These are phyloP conservation scores for Coelogynopora nodosa DNA, from an alignment of 2,888 invertebrate genomes.

Conservation along the genomic window DNA sequence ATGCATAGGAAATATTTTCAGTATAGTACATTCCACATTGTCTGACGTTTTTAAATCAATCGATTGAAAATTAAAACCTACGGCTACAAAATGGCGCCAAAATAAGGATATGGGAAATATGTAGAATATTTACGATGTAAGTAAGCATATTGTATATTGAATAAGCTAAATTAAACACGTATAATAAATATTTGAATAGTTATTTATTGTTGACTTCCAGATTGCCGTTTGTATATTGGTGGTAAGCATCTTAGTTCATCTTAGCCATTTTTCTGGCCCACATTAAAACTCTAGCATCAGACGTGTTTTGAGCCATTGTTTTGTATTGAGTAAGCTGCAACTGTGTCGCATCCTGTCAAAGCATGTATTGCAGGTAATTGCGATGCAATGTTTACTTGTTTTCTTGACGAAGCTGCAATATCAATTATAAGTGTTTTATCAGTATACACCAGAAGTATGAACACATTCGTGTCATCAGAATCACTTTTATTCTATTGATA, in stretches of 20 bases:
- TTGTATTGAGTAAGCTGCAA: not conserved
- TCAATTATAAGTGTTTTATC: no score
- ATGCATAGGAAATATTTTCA: not conserved
- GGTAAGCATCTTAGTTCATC: not conserved
- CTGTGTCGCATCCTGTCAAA: not conserved
- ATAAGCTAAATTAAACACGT: not conserved
- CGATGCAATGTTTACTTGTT: not conserved
- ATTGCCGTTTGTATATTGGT: not conserved
- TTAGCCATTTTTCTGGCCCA: not conserved
- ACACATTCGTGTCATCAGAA: no score
- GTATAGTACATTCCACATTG: not conserved
- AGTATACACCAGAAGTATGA: no score
- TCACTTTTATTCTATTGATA: no score
- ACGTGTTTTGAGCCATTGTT: not conserved
- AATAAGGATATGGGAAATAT: not conserved
- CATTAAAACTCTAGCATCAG: not conserved
- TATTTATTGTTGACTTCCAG: not conserved
- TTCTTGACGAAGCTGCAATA: not conserved
- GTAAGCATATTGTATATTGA: not conserved
- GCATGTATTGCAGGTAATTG: not conserved
- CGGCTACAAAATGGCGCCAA: not conserved
- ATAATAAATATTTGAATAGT: not conserved
- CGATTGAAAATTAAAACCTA: not conserved
- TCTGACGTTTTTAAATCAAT: not conserved
- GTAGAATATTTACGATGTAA: not conserved